These are phyloP conservation scores for Crotophaga sulcirostris DNA, from an alignment of 2,113 vertebrate genomes.

Conservation along the genomic window DNA sequence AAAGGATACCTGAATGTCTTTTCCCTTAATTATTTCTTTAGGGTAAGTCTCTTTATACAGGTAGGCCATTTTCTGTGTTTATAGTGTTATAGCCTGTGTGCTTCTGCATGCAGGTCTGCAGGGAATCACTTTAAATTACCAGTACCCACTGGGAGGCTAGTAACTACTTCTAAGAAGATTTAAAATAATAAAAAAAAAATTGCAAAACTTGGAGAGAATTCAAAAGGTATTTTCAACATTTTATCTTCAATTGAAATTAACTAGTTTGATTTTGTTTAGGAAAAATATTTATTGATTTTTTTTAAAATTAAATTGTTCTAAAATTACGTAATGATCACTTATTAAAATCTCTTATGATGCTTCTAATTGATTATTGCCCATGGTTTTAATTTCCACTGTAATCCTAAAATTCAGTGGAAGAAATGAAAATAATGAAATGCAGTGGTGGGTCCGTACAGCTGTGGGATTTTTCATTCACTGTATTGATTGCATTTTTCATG, in stretches of 20 bases:
- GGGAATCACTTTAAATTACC: constrained; percentile 54
- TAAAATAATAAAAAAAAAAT: neutral
- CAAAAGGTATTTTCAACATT: constrained; percentile 26
- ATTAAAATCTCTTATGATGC: neutral
- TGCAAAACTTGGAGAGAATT: constrained; percentile 25
- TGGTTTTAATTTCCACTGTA: neutral
- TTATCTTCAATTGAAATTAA: constrained; percentile 14
- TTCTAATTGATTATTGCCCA: neutral
- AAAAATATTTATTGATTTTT: neutral
- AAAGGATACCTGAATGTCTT: constrained; percentile 95
- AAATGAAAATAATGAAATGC: neutral
- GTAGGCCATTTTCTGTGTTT: constrained; percentile 59
- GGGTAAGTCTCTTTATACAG: constrained; percentile 81
- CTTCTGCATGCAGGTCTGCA: constrained; percentile 48
- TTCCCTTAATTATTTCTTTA: constrained; percentile 97
- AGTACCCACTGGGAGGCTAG: neutral
- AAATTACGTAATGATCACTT: neutral
- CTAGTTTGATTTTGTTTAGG: neutral
- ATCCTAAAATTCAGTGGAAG: neutral
- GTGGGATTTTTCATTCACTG: neutral
- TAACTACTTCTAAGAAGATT: constrained; percentile 51
- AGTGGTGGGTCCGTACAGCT: neutral
- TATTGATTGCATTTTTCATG: neutral
- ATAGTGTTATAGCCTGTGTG: constrained; percentile 34
- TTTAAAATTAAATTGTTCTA: neutral